Evolutionary conservation across 2,888 invertebrate species (phyloP).

Genomic region (Brachypterus glaber): DNA sequence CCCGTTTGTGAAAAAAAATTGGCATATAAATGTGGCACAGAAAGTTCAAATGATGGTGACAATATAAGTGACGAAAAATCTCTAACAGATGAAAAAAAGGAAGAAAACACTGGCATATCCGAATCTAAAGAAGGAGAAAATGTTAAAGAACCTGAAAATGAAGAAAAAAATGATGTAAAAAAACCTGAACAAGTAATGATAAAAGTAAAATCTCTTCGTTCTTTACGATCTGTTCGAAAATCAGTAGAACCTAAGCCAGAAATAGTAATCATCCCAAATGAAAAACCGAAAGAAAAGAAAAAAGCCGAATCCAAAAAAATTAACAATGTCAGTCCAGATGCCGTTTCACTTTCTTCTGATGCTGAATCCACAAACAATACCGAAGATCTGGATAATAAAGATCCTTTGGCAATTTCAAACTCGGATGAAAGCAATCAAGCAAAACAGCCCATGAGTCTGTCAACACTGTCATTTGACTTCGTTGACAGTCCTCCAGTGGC

Average conservation of each 20-base stretch:
- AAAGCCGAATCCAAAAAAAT: background rate
- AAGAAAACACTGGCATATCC: no score
- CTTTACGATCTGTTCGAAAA: background rate
- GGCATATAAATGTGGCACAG: no score
- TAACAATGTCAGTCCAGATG: no score
- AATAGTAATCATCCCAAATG: no score
- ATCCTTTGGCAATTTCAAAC: background rate
- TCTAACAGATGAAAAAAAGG: no score
- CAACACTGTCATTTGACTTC: conserved; percentile 30
- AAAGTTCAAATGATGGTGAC: no score
- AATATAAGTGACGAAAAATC: no score
- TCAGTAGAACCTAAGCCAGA: no score
- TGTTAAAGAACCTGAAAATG: conserved; percentile 34
- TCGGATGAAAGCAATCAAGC: background rate
- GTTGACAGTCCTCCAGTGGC: conserved; percentile 23
- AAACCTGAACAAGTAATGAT: conserved; percentile 36
- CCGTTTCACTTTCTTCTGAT: no score
- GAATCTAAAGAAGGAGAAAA: conserved; percentile 30
- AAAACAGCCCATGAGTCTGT: conserved; percentile 18
- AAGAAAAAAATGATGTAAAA: conserved; percentile 45
- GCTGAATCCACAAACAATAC: no score
- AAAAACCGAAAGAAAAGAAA: background rate
- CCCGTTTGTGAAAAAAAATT: no score
- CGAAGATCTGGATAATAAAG: background rate
- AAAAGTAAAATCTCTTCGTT: background rate